Conservation (phyloP, 2,113 vertebrate species). For the Ariopsis seemanni region DNA sequence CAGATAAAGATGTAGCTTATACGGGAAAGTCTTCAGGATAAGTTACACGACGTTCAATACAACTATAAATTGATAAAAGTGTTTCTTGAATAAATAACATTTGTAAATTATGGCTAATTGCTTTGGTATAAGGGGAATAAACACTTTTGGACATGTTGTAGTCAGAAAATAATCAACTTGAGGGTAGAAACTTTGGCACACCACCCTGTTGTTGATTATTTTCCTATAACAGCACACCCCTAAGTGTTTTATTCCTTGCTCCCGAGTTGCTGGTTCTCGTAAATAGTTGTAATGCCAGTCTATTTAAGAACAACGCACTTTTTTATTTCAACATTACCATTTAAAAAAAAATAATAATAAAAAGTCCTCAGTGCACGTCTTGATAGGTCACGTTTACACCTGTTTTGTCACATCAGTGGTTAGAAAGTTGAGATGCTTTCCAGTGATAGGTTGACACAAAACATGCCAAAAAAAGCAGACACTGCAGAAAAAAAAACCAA, state of each 20-base stretch:
- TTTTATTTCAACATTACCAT: neutral
- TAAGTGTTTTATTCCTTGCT: neutral
- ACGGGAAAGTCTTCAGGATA: neutral
- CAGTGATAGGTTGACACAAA: conserved; percentile 20
- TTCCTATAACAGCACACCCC: neutral
- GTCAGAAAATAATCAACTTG: neutral
- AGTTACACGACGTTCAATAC: neutral
- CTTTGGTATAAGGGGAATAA: neutral
- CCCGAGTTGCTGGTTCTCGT: conserved; percentile 18
- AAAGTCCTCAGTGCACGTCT: neutral
- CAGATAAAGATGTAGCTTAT: neutral
- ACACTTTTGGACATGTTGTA: neutral
- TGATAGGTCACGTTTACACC: neutral
- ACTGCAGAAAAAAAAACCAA: conserved; percentile 5
- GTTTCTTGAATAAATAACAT: neutral
- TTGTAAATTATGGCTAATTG: neutral
- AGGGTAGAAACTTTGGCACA: neutral
- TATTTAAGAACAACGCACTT: neutral
- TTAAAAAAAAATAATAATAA: neutral
- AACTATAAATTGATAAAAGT: neutral
- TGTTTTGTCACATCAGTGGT: conserved; percentile 20
- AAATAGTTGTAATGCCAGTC: neutral
- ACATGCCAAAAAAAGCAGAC: neutral
- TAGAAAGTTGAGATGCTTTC: conserved; percentile 9
- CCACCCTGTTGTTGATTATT: neutral